Evolutionary conservation across 92 coral and sea anemone species (phyloP), one percentile per base, ranked within the genome.

Genomic region (Parazoanthus atlanticus): DNA sequence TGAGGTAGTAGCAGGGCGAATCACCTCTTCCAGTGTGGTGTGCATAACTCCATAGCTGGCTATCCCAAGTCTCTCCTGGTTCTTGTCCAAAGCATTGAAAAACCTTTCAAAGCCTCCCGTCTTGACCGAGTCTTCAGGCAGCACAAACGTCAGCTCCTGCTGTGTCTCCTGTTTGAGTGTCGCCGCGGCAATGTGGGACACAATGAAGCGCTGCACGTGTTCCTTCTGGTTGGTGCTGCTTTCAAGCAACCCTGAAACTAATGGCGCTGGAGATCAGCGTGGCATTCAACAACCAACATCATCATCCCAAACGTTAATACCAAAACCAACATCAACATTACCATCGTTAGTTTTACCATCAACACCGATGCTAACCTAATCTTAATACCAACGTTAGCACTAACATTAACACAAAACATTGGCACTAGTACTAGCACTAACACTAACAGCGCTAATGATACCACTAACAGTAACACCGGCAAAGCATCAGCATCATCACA

Each of bases 21-120:
- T 86, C 79, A 94, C 98, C 94, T 95, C 99, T 82, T 97, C 99
- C n/a, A 97, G 90, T 3, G 97, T 89, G 0, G 99, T 95, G 74
- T 97, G 97, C 19, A 94, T 89, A 32, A 97, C 79, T 26, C 99
- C 99, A 86, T 93, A 97, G 84, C 99, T 97, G 64, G 92, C 98
- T 30, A 97, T 91, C 26, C 97, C 99, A 33, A 97, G 95, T 21
- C 89, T 74, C 58, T 86, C 94, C 31, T 89, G 91, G 78, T 92
- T 97, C 86, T 91, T 31, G 65, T 97, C 99, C 58, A 97, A 89
- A 21, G 93, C 97, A 46, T 89, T 41, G 86, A 97, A 97, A 80
- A 97, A 96, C 65, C 86, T 92, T 64, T 96, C 94, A 89, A 95
- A 97, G 16, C 95, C 94, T 17, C 98, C 99, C 79, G 91, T 94